phyloP scores from a whole-genome alignment of 2,797 vertebrate species.

The Meda fulgida region DNA sequence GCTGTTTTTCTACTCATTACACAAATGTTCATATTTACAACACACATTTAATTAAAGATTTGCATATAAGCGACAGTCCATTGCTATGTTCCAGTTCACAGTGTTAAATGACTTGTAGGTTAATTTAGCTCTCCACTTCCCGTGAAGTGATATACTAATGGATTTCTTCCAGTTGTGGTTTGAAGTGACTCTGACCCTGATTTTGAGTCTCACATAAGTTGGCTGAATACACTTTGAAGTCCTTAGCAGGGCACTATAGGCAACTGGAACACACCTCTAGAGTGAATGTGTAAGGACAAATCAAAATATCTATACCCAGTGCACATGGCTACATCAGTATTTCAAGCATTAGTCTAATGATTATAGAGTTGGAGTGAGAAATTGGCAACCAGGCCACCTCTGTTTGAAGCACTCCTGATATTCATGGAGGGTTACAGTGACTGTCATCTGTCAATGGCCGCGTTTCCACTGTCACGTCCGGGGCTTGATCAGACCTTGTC shows the following conservation, averaged over 20 bases:
- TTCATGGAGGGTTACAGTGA: conserved; percentile 38
- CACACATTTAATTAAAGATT: background rate
- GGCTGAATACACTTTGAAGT: background rate
- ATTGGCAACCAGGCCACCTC: background rate
- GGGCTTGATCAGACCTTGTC: too few species aligned
- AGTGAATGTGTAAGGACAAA: background rate
- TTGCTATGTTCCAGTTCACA: background rate
- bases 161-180: background rate
- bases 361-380: conserved; percentile 6
- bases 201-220: background rate
- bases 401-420: conserved; percentile 29
- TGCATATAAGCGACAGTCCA: background rate
- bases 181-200: background rate
- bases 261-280: background rate
- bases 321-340: conserved; percentile 1
- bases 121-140: background rate
- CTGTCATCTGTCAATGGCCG: conserved; percentile 31
- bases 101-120: background rate
- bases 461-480: too few species aligned
- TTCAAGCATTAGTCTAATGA: conserved; percentile 2
- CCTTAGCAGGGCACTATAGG: background rate
- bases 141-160: background rate
- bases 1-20: background rate
- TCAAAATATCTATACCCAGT: background rate
- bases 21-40: background rate